phyloP scores from a whole-genome alignment of 2,113 vertebrate species.

The Paradoxurus hermaphroditus region DNA sequence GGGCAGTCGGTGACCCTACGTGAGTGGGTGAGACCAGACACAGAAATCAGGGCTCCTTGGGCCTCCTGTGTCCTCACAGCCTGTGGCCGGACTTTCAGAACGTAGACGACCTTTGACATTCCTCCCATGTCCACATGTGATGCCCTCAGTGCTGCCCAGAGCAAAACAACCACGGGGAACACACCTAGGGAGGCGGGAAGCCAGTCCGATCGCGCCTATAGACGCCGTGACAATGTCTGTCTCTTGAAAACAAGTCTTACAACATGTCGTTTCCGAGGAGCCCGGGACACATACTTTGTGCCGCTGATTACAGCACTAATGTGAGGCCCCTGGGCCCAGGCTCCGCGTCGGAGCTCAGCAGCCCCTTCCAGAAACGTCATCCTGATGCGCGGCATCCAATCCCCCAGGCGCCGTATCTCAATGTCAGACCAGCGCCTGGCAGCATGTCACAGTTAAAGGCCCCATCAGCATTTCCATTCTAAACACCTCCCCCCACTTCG shows the following conservation, averaged over 20 bases:
- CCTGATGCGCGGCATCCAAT: background rate
- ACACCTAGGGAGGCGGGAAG: background rate
- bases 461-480: constrained; percentile 7
- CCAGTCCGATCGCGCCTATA: no score
- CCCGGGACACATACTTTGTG: background rate
- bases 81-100: background rate
- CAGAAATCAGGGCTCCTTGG: background rate
- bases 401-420: background rate
- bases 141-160: background rate
- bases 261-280: background rate
- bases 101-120: background rate
- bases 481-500: background rate
- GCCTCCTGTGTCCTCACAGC: rapidly evolving
- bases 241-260: background rate
- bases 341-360: background rate
- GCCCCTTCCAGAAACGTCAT: rapidly evolving
- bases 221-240: background rate
- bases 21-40: background rate
- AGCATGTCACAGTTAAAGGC: constrained; percentile 31
- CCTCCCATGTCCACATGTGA: background rate
- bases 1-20: background rate
- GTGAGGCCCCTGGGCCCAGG: background rate
- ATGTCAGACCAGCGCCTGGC: background rate
- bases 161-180: background rate
- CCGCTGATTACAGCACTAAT: background rate